These are phyloP conservation scores for Caenorhabditis drosophilae DNA, from an alignment of 2,888 invertebrate genomes.

Conservation along the genomic window DNA sequence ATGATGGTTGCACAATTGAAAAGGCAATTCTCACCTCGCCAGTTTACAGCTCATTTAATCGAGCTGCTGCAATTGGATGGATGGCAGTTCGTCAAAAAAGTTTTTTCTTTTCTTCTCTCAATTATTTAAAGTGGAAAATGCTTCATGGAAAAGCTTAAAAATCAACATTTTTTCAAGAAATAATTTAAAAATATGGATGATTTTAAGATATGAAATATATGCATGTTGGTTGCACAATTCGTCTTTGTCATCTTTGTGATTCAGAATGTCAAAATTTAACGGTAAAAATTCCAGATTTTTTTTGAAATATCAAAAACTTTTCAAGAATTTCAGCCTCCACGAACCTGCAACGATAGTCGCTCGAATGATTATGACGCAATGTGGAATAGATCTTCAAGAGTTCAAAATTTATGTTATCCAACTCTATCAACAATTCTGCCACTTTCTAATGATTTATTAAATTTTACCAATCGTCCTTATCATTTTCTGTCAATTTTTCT, in stretches of 20 bases:
- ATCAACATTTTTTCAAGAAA: not conserved
- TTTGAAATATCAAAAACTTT: not conserved
- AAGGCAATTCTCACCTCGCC: conserved; percentile 45
- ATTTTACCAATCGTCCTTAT: not conserved
- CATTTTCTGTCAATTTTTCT: not conserved
- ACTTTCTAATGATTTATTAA: not conserved
- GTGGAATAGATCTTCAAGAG: conserved; percentile 34
- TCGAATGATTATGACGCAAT: conserved; percentile 31
- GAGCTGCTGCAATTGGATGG: conserved; percentile 45
- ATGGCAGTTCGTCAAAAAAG: conserved; percentile 42
- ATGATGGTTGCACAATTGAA: conserved; percentile 46
- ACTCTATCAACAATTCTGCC: not conserved
- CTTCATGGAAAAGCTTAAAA: too few species aligned
- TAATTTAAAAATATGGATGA: not conserved
- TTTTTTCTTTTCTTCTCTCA: too few species aligned
- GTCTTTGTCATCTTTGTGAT: conserved; percentile 46
- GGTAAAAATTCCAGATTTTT: too few species aligned
- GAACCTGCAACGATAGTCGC: conserved; percentile 27
- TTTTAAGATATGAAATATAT: conserved; percentile 41
- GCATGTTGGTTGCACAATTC: conserved; percentile 39
- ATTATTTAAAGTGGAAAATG: too few species aligned
- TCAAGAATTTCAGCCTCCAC: conserved; percentile 24
- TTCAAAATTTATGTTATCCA: conserved; percentile 23
- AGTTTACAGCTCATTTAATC: conserved; percentile 30
- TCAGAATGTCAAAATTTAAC: conserved; percentile 38